Evolutionary conservation across 2,888 invertebrate genomes (phyloP).

Genomic region (Ditula angustiorana): DNA sequence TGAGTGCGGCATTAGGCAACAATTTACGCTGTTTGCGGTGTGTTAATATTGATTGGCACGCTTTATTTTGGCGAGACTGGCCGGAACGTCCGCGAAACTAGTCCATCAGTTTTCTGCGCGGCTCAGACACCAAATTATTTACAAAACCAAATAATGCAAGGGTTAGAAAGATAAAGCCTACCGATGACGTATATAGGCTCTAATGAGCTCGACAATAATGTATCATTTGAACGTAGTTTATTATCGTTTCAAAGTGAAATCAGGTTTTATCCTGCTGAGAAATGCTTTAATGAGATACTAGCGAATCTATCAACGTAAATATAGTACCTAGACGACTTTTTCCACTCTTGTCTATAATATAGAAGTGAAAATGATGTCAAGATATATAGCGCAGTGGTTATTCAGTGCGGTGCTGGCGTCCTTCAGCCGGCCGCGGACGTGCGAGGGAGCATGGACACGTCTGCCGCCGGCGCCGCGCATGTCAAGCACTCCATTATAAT

Average conservation of each 20-base stretch:
- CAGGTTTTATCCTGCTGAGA: neutral
- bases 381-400: constrained; percentile 6
- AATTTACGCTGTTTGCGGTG: constrained; percentile 86
- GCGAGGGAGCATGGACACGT: constrained; percentile 64
- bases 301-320: neutral
- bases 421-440: constrained; percentile 18
- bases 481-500: constrained; percentile 80
- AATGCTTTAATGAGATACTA: neutral
- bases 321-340: neutral
- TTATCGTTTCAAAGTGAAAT: neutral
- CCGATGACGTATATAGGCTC: neutral
- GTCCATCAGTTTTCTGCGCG: constrained; percentile 53
- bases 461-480: constrained; percentile 65
- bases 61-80: constrained; percentile 80
- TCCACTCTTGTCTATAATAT: neutral
- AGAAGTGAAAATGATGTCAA: constrained; percentile 25
- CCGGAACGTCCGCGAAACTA: constrained; percentile 77
- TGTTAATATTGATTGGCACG: constrained; percentile 86
- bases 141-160: constrained; percentile 34
- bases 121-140: constrained; percentile 47
- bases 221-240: neutral
- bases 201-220: constrained; percentile 25
- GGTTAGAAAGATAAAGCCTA: constrained; percentile 23
- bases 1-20: constrained; percentile 84
- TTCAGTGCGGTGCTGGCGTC: constrained; percentile 6